These are phyloP conservation scores for Artemia sp. DNA, from an alignment of 2,888 invertebrate genomes.

Conservation along the genomic window DNA sequence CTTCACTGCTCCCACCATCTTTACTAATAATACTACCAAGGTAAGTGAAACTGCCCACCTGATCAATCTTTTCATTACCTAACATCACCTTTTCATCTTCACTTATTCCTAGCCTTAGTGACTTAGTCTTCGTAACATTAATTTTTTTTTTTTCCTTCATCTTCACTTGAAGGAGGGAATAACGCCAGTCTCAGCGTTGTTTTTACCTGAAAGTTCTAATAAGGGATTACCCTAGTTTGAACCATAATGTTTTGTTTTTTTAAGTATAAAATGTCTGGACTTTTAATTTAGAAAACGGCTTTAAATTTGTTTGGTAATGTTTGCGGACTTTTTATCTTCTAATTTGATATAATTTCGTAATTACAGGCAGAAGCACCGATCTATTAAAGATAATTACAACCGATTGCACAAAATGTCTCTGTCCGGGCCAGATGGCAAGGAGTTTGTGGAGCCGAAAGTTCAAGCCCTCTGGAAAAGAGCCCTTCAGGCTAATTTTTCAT, in stretches of 20 bases:
- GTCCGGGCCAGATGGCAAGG: slow-evolving; percentile 58
- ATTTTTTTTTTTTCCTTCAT: no score
- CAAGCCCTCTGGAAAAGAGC: slow-evolving; percentile 74
- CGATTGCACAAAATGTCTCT: slow-evolving; percentile 53
- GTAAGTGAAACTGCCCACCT: no score
- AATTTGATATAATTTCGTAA: no score
- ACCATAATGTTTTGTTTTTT: neutral
- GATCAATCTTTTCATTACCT: no score
- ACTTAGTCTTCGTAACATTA: no score
- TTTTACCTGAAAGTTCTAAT: neutral
- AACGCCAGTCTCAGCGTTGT: no score
- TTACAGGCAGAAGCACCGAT: slow-evolving; percentile 49
- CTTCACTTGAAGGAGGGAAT: no score
- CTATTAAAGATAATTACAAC: slow-evolving; percentile 60
- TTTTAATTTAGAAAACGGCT: neutral
- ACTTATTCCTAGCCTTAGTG: no score
- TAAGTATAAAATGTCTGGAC: neutral
- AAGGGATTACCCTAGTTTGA: neutral
- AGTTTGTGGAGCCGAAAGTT: slow-evolving; percentile 79
- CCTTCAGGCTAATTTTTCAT: slow-evolving; percentile 55
- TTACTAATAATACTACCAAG: no score
- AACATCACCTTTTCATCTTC: no score
- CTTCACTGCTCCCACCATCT: no score
- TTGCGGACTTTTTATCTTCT: no score
- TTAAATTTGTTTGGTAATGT: neutral